Evolutionary conservation across 2,888 invertebrate species (phyloP).

Genomic region (Melanotus villosus): DNA sequence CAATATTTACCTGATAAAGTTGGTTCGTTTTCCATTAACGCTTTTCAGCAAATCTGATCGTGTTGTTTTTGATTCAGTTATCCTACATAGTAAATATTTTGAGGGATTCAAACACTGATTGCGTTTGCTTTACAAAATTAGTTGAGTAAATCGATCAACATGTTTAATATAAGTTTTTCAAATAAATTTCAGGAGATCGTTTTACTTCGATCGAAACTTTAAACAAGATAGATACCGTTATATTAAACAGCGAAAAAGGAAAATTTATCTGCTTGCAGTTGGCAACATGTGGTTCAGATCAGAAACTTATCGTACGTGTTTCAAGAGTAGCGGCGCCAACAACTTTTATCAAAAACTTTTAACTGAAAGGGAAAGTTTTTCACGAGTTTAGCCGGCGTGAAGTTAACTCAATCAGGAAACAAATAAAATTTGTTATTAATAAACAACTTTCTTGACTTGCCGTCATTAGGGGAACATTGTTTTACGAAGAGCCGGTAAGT

Average conservation of each 20-base stretch:
- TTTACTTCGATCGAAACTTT: slow-evolving; percentile 2
- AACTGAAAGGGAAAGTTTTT: slow-evolving; percentile 30
- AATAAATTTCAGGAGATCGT: too few relatives aligned
- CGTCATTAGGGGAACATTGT: background rate
- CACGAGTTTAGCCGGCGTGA: background rate
- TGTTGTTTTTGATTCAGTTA: too few relatives aligned
- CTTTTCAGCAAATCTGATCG: too few relatives aligned
- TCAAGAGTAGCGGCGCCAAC: background rate
- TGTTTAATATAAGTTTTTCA: too few relatives aligned
- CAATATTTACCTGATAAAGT: too few relatives aligned
- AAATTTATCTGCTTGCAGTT: slow-evolving; percentile 31
- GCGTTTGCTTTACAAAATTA: too few relatives aligned
- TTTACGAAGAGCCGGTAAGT: too few relatives aligned
- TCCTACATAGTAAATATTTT: too few relatives aligned
- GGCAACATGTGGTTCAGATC: slow-evolving; percentile 39
- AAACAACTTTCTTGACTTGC: background rate
- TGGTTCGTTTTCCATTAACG: too few relatives aligned
- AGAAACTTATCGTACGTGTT: slow-evolving; percentile 32
- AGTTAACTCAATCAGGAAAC: slow-evolving; percentile 8
- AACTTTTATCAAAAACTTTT: slow-evolving; percentile 30
- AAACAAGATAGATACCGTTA: background rate
- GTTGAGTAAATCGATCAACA: too few relatives aligned
- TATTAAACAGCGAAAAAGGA: slow-evolving; percentile 16
- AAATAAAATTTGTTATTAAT: slow-evolving; percentile 5
- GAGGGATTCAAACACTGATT: too few relatives aligned